Evolutionary conservation across 1,140 invertebrate genomes (phyloP).

Genomic region (Arctopsyche grandis): DNA sequence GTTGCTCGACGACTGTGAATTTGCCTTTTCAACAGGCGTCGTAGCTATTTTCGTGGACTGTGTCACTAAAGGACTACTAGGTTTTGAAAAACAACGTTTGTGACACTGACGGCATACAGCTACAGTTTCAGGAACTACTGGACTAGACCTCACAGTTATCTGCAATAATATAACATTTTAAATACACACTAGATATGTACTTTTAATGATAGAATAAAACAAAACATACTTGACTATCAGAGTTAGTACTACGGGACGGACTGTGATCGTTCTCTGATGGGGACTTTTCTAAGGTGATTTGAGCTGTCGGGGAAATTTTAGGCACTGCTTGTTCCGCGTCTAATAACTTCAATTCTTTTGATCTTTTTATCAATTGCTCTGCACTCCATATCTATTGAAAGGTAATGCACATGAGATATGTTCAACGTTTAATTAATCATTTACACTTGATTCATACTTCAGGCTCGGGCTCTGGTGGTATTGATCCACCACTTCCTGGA

Average conservation of each 20-base stretch:
- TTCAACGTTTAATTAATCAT: not conserved
- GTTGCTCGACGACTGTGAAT: conserved; percentile 7
- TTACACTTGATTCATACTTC: conserved; percentile 57
- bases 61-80: conserved; percentile 60
- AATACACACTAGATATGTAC: not conserved
- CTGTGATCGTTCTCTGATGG: conserved; percentile 69
- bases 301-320: conserved; percentile 59
- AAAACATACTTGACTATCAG: conserved; percentile 73
- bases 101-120: conserved; percentile 78
- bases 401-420: not conserved
- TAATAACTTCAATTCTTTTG: conserved; percentile 72
- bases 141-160: conserved; percentile 77
- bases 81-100: conserved; percentile 73
- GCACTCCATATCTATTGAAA: conserved; percentile 72
- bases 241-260: conserved; percentile 76
- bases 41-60: conserved; percentile 40
- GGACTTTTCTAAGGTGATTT: conserved; percentile 60
- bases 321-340: conserved; percentile 61
- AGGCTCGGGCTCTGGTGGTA: conserved; percentile 63
- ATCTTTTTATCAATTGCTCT: conserved; percentile 73
- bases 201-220: not conserved
- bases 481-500: conserved; percentile 66
- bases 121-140: conserved; percentile 71
- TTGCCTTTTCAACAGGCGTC: conserved; percentile 32
- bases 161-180: conserved; percentile 57